Base-by-base conservation (phyloP, 2,888 invertebrate species). In the Cheilosia grossa region DNA sequence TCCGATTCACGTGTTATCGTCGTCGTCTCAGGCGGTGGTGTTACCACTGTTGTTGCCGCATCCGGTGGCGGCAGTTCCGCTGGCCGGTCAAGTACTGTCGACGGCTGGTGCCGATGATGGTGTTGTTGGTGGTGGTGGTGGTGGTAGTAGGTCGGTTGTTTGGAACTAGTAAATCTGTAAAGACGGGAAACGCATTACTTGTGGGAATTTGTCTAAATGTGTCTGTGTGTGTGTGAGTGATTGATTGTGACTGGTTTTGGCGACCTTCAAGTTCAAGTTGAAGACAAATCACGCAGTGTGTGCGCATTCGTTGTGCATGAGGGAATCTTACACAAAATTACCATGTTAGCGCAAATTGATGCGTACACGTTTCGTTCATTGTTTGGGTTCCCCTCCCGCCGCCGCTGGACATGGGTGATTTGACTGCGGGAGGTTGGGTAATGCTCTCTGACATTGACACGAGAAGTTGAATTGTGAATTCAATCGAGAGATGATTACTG, bases 1-100 rank as follows among this genome's bases (percentile, higher is more conserved):
- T 91, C 92, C 78, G 91, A 90, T 72, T 91, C 91, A 82, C 90
- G 88, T 83, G 89, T 87, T 53, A 83, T 73, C 2, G 80, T 49
- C 17, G 82, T 77, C 33, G 79, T 67, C 42, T 79, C 79, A 51
- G 72, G 74, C 66, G 82, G 53, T 83, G 87, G 49, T 86, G 88
- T 61, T 87, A 89, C 78, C 21, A 15, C 2, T 5, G 13, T n/a
- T 15, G 24, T 24, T 15, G 24, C 15, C 64, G 85, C 47, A 72
- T 87, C 42, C 64, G 86, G 51, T 17, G 59, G 82, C 51, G 58
- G 17, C 19, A 19, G 49, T 54, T 79, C 88, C 74, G 73, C 87
- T 74, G 77, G 82, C 82, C 77, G 88, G 87, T 87, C 86, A 85
- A 53, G 85, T 79, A 73, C 87, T 86, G 75, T 85, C 82, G 56